phyloP scores from a whole-genome alignment of 2,113 vertebrate species.

The Tachuris rubrigastra region DNA sequence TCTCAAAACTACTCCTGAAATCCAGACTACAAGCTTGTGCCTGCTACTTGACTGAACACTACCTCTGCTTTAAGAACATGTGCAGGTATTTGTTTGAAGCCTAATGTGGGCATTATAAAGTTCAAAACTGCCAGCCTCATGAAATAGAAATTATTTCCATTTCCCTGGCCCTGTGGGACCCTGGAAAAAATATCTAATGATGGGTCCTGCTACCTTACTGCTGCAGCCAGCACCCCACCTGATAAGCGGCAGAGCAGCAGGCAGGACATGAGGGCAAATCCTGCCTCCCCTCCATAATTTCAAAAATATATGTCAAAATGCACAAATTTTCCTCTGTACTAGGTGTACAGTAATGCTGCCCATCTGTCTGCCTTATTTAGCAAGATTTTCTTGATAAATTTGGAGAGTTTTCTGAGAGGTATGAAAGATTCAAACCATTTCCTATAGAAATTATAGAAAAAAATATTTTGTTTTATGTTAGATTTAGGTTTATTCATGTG shows the following conservation, averaged over 20 bases:
- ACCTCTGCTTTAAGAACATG: neutral
- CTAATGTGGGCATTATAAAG: neutral
- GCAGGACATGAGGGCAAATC: neutral
- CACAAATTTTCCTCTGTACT: neutral
- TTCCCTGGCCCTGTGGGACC: neutral
- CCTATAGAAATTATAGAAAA: neutral
- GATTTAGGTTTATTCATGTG: neutral
- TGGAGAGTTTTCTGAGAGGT: neutral
- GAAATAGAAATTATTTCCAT: neutral
- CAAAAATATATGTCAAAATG: neutral
- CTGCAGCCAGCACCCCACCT: neutral
- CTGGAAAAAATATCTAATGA: neutral
- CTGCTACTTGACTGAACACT: neutral
- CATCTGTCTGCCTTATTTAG: neutral
- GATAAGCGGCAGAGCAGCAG: neutral
- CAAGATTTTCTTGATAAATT: neutral
- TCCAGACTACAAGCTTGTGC: neutral
- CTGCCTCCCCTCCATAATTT: fast-evolving
- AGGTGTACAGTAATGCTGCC: neutral
- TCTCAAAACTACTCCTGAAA: neutral
- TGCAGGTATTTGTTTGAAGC: neutral
- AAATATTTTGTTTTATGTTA: neutral
- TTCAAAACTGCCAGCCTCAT: neutral
- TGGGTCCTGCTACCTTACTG: fast-evolving
- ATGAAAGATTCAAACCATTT: neutral